Percentiles rank a stretch among this genome's conserved stretches.
phyloP scores from a whole-genome alignment of 2,888 invertebrate genomes.

The Cataglyphis cursor region DNA sequence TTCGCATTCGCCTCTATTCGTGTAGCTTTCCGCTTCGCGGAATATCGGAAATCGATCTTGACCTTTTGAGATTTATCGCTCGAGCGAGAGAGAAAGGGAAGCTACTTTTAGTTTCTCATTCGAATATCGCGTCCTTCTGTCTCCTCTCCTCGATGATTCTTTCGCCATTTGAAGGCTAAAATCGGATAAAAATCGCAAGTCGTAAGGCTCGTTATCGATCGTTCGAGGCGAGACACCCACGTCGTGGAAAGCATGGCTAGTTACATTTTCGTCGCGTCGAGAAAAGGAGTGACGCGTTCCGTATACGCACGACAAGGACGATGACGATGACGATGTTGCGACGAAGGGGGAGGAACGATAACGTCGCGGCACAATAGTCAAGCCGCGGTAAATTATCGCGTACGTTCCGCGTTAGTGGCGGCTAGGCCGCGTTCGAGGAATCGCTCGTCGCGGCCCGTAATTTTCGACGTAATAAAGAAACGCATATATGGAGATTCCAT shows the following conservation, averaged over 20 bases:
- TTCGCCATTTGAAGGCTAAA: slow-evolving; percentile 11
- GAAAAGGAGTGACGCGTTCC: slow-evolving; percentile 23
- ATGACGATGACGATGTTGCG: slow-evolving; percentile 24
- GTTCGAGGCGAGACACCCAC: slow-evolving; percentile 17
- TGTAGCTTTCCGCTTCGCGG: neutral
- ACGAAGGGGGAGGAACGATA: slow-evolving; percentile 32
- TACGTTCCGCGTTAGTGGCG: slow-evolving; percentile 56
- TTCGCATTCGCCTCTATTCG: neutral
- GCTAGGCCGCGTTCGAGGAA: slow-evolving; percentile 69
- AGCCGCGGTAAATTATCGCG: slow-evolving; percentile 63
- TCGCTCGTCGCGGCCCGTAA: slow-evolving; percentile 62
- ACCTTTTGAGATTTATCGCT: slow-evolving; percentile 40
- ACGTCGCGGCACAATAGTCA: slow-evolving; percentile 51
- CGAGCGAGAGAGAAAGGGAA: neutral
- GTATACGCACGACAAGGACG: neutral
- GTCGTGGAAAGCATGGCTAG: neutral
- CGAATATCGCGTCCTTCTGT: neutral
- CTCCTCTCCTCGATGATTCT: neutral
- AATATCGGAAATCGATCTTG: slow-evolving; percentile 42
- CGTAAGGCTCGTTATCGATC: slow-evolving; percentile 14
- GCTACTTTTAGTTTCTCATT: slow-evolving; percentile 16
- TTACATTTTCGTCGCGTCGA: slow-evolving; percentile 8
- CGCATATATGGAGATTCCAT: slow-evolving; percentile 76
- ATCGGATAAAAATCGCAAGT: neutral
- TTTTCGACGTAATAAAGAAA: slow-evolving; percentile 76